Conservation (phyloP, 2,888 invertebrate genomes). For the Cylloceria caligata region DNA sequence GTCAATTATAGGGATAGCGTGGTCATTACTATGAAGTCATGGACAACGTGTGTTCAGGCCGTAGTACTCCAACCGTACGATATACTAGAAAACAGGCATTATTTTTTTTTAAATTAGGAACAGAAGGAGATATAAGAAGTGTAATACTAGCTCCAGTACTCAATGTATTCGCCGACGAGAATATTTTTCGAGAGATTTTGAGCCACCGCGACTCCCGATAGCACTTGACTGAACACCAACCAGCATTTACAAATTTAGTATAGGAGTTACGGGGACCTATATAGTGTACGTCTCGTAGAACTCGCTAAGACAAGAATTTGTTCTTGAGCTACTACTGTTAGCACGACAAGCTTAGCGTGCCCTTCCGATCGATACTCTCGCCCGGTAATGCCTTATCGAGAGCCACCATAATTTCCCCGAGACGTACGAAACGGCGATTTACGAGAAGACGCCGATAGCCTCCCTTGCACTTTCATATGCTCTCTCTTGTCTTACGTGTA, state of each 20-base stretch:
- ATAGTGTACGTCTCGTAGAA: constrained; percentile 32
- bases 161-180: too few relatives aligned
- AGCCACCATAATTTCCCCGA: constrained; percentile 62
- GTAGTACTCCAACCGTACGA: too few relatives aligned
- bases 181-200: too few relatives aligned
- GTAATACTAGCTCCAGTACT: too few relatives aligned
- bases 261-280: constrained; percentile 41
- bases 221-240: constrained; percentile 58
- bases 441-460: constrained; percentile 55
- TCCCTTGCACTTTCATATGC: constrained; percentile 20
- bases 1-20: too few relatives aligned
- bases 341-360: constrained; percentile 47
- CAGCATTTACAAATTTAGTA: constrained; percentile 45
- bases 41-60: too few relatives aligned
- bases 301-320: constrained; percentile 38
- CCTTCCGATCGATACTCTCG: constrained; percentile 61
- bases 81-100: too few relatives aligned
- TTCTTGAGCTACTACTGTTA: constrained; percentile 20
- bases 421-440: constrained; percentile 63
- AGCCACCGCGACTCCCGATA: constrained; percentile 46
- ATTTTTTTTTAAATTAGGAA: too few relatives aligned
- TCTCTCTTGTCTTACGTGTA: constrained; percentile 33
- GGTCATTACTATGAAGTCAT: too few relatives aligned
- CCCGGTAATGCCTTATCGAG: constrained; percentile 60
- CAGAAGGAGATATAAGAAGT: too few relatives aligned